These are phyloP conservation scores for Boloria euphrosyne DNA, from an alignment of 2,888 invertebrate genomes.

Conservation along the genomic window DNA sequence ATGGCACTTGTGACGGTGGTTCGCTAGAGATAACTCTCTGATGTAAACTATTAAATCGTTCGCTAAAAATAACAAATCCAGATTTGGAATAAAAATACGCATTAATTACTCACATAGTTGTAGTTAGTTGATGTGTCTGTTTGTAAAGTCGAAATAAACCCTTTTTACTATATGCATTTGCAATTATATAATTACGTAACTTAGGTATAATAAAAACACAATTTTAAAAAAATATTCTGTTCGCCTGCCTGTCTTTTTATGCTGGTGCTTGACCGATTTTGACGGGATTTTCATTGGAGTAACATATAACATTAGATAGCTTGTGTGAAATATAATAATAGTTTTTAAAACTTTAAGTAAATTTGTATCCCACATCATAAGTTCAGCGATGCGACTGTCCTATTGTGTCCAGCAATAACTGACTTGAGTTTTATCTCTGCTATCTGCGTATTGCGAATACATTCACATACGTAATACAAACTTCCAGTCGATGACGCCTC, in stretches of 20 bases:
- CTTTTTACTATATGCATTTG: too few relatives aligned
- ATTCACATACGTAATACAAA: conserved; percentile 41
- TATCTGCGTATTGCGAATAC: conserved; percentile 48
- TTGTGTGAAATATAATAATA: too few relatives aligned
- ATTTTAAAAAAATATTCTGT: too few relatives aligned
- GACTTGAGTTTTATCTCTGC: conserved; percentile 48
- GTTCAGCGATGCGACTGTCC: conserved; percentile 4
- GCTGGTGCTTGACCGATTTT: too few relatives aligned
- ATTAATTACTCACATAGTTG: neutral
- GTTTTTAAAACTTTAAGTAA: too few relatives aligned
- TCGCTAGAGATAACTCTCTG: conserved; percentile 47
- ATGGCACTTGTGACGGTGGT: conserved; percentile 52
- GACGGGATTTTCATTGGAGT: too few relatives aligned
- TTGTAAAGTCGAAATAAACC: too few relatives aligned
- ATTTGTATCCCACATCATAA: neutral
- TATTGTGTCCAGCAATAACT: conserved; percentile 28
- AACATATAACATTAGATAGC: too few relatives aligned
- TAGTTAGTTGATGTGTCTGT: too few relatives aligned
- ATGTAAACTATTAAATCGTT: conserved; percentile 46
- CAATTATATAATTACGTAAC: too few relatives aligned
- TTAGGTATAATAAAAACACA: too few relatives aligned
- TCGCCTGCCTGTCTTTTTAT: too few relatives aligned
- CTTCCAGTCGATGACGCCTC: conserved; percentile 35
- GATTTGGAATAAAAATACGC: conserved; percentile 31
- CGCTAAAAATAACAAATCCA: conserved; percentile 38